Evolutionary conservation across 2,888 invertebrate genomes (phyloP), one percentile per base, ranked within the genome.

Genomic region (Notocelia uddmanniana): DNA sequence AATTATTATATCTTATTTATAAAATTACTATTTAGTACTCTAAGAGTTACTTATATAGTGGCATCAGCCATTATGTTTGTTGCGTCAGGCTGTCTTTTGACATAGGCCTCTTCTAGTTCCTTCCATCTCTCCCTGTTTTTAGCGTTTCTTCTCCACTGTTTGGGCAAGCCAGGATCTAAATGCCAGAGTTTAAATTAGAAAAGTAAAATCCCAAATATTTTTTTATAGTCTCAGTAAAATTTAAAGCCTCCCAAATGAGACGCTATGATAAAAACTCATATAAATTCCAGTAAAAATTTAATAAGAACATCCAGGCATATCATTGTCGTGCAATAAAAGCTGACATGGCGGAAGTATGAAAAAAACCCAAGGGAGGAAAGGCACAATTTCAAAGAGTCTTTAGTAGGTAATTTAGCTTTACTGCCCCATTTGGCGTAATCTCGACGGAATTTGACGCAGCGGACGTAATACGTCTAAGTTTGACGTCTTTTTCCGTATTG

Each of bases 331-430:
- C 60, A 68, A 72, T 68, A 57, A 72, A 71, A 72, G 34, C 41
- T 52, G 37, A 70, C 52, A 70, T 57, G n/a, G 67, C 26, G 48
- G 66, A 66, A 52, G 62, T 62, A 69, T 63, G 54, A 63, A 45
- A 69, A 69, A 72, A 68, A 15, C 52, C 21, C 59, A 23, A 59
- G 59, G 57, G 69, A 57, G 78, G 76, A 75, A 75, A 74, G 54
- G 77, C 75, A 75, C 73, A 74, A 75, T 76, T 77, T 77, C 68
- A 64, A 75, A 76, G 75, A 78, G 78, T 73, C 74, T 76, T 81
- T 76, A 77, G 77, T 78, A 77, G 79, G 82, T 82, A 81, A 85
- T 84, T 85, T 85, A 78, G 75, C 79, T 83, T 85, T 81, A 85
- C 79, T 81, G 77, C 80, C 78, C 83, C 83, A 83, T 85, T 83